These are phyloP conservation scores for Rhynchopsitta pachyrhyncha DNA, from an alignment of 2,113 vertebrate genomes.

Conservation along the genomic window DNA sequence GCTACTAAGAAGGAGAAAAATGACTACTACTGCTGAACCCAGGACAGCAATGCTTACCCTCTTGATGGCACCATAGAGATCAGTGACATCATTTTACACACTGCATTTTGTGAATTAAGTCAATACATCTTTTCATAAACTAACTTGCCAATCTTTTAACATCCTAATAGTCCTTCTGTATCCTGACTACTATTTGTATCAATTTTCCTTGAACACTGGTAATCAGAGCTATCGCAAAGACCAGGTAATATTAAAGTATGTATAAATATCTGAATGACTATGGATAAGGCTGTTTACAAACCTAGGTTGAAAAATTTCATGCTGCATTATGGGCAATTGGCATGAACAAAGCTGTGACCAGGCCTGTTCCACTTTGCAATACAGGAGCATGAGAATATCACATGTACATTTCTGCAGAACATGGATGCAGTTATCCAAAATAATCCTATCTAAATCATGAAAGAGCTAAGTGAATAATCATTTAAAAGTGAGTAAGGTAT, in stretches of 20 bases:
- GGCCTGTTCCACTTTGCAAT: neutral
- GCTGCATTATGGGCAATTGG: neutral
- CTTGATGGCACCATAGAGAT: neutral
- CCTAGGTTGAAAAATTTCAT: neutral
- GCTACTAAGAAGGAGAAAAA: too few relatives aligned
- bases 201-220: neutral
- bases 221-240: neutral
- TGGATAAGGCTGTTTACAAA: neutral
- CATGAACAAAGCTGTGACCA: neutral
- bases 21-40: too few relatives aligned
- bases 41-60: neutral
- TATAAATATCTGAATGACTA: neutral
- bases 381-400: neutral
- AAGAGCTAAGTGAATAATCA: neutral
- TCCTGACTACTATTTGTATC: neutral
- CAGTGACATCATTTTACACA: neutral
- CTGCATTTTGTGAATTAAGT: neutral
- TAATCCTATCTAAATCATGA: neutral
- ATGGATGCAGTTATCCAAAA: neutral
- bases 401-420: too few relatives aligned
- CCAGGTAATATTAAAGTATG: neutral
- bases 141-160: neutral
- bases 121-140: neutral
- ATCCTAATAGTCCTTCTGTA: neutral
- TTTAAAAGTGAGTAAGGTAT: neutral